A percentile compares a stretch with the other conserved stretches of the same genome.
These are phyloP conservation scores for Meteorus cinctellus DNA, from an alignment of 2,888 invertebrate species.

Conservation along the genomic window DNA sequence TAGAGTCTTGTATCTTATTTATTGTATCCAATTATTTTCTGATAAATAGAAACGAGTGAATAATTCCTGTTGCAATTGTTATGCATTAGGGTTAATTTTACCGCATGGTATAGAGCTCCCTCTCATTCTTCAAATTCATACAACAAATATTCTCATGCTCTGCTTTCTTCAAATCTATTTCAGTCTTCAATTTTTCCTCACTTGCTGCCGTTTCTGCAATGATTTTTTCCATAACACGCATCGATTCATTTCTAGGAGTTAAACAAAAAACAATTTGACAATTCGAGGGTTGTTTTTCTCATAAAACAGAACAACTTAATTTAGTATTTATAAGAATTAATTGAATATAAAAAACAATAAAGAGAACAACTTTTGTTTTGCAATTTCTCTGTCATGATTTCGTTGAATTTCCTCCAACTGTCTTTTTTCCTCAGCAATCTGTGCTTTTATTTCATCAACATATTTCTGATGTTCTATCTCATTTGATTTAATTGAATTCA, in stretches of 20 bases:
- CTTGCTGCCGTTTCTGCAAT: slow-evolving; percentile 29
- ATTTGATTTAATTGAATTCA: slow-evolving; percentile 35
- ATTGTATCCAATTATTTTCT: not conserved
- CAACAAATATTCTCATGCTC: slow-evolving; percentile 25
- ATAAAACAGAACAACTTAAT: not conserved
- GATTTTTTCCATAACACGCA: slow-evolving; percentile 40
- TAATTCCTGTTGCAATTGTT: not conserved
- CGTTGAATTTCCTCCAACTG: slow-evolving; percentile 43
- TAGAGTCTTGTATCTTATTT: not conserved
- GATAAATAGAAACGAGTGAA: not conserved
- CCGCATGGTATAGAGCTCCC: slow-evolving; percentile 48
- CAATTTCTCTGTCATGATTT: slow-evolving; percentile 39
- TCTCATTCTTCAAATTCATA: slow-evolving; percentile 44
- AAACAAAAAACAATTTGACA: not conserved
- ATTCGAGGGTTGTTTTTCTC: not conserved
- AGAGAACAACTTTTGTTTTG: slow-evolving; percentile 36
- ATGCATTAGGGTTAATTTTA: slow-evolving; percentile 30
- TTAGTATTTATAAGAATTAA: not conserved
- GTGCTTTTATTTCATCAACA: slow-evolving; percentile 30
- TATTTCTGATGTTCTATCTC: slow-evolving; percentile 36
- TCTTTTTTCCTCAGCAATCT: slow-evolving; percentile 42
- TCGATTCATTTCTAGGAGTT: slow-evolving; percentile 34
- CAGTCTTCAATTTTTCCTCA: slow-evolving; percentile 35
- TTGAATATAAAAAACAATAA: slow-evolving; percentile 3
- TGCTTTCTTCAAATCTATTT: slow-evolving; percentile 41